Base-by-base conservation (phyloP, 2,113 vertebrate genomes). In the Monopterus albus region DNA sequence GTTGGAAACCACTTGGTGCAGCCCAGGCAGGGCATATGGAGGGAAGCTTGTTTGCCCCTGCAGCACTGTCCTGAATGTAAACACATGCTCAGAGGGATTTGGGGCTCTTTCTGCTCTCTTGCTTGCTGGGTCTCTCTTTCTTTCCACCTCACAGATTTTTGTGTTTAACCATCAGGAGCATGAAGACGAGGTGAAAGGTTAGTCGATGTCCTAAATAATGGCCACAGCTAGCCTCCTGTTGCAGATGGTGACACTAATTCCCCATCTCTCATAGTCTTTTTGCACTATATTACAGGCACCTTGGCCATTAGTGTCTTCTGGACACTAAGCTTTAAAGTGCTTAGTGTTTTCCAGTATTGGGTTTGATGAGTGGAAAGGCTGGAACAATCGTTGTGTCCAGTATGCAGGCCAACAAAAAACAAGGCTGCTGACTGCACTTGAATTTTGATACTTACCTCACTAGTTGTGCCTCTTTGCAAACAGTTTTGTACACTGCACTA, bases 31-130 rank as follows among this genome's bases (percentile, higher is more conserved):
- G 71, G 74, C 85, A 85, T 79, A 88, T 81, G 82, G 82, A 82
- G 45, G 60, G 45, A 57, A 64, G 61, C 47, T 59, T 79, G 64
- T 79, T 77, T 76, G 68, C 70, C 82, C 76, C 82, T 81, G 79
- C 60, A 86, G 86, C 79, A 60, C 56, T 88, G 83, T 75, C 75
- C 83, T 85, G 65, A 74, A 76, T 84, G 59, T 51, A 67, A 51
- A 68, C 14, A 18, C 45, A 75, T 65, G 45, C 70, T 86, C 49
- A 33, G 35, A 39, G 75, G 77, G 53, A 69, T 55, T 36, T 74
- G 7, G 50, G 70, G 9, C 42, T 65, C 23, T 51, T 28, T 61
- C 18, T 63, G 50, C 71, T 63, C 66, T 36, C 40, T 42, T 51
- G 29, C 29, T 3, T 10, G 40, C 35, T 13, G 8, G 58, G 20